Percentiles rank a stretch among this genome's conserved stretches.
phyloP scores from a whole-genome alignment of 2,113 vertebrate genomes.

The Thomomys bottae region DNA sequence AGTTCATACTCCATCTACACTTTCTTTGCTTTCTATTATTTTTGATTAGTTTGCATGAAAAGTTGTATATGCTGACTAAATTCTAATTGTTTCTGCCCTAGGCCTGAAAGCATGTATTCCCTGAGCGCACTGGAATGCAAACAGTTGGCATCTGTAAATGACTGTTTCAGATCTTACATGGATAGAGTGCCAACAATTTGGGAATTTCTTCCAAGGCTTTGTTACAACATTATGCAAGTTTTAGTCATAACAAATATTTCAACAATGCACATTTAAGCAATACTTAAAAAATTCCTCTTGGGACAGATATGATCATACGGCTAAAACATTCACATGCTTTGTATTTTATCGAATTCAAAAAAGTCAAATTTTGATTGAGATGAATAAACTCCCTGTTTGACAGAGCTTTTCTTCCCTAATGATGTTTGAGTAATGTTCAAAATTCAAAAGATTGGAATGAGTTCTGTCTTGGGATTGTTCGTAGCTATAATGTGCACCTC shows the following conservation, averaged over 20 bases:
- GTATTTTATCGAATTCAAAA: not conserved
- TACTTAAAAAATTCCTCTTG: not conserved
- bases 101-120: not conserved
- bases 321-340: slow-evolving; percentile 12
- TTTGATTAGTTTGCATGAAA: slow-evolving; percentile 44
- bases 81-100: not conserved
- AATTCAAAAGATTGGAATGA: slow-evolving; percentile 5
- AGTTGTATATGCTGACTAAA: slow-evolving; percentile 15
- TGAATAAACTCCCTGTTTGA: not conserved
- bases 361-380: slow-evolving; percentile 13
- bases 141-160: slow-evolving; percentile 2
- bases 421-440: not conserved
- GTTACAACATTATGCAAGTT: slow-evolving; percentile 52
- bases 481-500: not conserved
- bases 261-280: not conserved
- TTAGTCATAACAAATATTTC: slow-evolving; percentile 51
- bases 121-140: slow-evolving; percentile 1
- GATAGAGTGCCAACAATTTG: not conserved
- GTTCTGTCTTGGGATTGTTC: slow-evolving; percentile 14
- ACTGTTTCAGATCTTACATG: slow-evolving; percentile 21
- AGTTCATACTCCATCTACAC: not conserved
- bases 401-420: not conserved
- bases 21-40: not conserved
- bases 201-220: slow-evolving; percentile 37
- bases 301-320: slow-evolving; percentile 30